Evolutionary conservation across 2,113 vertebrate species (phyloP), one percentile per base, ranked within the genome.

Genomic region (Gnathonemus echidnorhynchus): DNA sequence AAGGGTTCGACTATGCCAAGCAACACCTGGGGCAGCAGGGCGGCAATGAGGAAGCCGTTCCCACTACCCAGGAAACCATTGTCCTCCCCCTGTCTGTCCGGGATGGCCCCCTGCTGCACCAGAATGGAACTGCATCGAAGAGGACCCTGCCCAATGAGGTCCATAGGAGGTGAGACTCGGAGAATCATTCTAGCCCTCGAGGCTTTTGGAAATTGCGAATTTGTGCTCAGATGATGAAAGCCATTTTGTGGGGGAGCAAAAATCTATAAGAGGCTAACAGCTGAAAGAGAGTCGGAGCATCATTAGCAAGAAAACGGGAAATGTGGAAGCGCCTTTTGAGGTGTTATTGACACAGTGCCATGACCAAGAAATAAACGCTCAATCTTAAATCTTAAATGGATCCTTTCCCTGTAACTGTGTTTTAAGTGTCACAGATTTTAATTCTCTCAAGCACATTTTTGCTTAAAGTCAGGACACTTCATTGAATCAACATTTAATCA

Each of bases 1-100:
- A 99, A 95, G 98, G 98, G 50, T 99, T 99, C 90, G 98, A 99
- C 93, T 99, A 99, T 17, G 98, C 98, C 93, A 99, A 99, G 94
- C 97, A 99, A 91, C 98, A 99, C 94, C 96, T 99, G 94, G 98
- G 98, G 35, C 98, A 98, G 89, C 95, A 97, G 66, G 97, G 98
- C 27, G 96, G 95, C 0, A 96, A 97, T 31, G 98, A 99, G 35
- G 98, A 99, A 39, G 93, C 97, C 48, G 90, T 97, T 83, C 97
- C 98, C 0, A 96, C 98, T 66, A 98, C 97, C 45, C 98, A 99
- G 93, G 98, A 99, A 91, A 99, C 98, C 0, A 97, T 98, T 2
- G 96, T 97, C 74, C 93, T 98, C 86, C 97, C 97, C 0, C 95
- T 99, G 52, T 97, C 98, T 0, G 95, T 97, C 11, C 96, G 98